Percentiles rank a stretch among this genome's conserved stretches.
Conservation (phyloP, 2,888 invertebrate genomes). For the Thera britannica region DNA sequence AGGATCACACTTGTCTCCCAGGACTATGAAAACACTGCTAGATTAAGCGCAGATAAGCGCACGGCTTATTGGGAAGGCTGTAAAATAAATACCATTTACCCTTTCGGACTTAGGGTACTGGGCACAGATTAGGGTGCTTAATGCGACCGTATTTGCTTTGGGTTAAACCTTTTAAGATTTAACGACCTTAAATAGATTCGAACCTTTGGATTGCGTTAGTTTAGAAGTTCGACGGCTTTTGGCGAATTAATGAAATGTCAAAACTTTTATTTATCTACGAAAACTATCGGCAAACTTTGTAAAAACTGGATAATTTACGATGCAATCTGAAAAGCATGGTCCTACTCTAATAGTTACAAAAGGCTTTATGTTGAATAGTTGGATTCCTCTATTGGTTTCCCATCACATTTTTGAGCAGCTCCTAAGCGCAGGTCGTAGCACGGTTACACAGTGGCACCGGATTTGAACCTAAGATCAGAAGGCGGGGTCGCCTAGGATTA, state of each 20-base stretch:
- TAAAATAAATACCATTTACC: constrained; percentile 45
- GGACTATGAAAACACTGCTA: constrained; percentile 17
- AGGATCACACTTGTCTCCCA: constrained; percentile 6
- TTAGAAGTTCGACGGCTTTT: constrained; percentile 10
- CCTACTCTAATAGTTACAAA: background rate
- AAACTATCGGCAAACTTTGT: constrained; percentile 2
- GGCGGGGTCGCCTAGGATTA: constrained; percentile 6
- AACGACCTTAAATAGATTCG: constrained; percentile 33
- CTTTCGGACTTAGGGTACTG: constrained; percentile 30
- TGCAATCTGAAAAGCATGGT: background rate
- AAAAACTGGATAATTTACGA: background rate
- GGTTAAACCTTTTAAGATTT: constrained; percentile 42
- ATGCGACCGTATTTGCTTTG: constrained; percentile 41
- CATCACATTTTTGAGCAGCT: background rate
- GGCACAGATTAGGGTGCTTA: constrained; percentile 42
- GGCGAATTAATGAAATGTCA: constrained; percentile 9
- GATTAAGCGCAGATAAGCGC: constrained; percentile 35
- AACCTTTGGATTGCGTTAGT: constrained; percentile 20
- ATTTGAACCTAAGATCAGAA: constrained; percentile 18
- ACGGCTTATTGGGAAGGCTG: constrained; percentile 37
- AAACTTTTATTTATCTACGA: constrained; percentile 4
- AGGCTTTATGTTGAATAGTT: too few species aligned
- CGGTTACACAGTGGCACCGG: constrained; percentile 5
- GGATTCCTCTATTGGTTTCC: background rate
- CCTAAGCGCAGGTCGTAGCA: background rate